Evolutionary conservation across 1,140 invertebrate genomes (phyloP).

Genomic region (Caenorhabditis tropicalis): DNA sequence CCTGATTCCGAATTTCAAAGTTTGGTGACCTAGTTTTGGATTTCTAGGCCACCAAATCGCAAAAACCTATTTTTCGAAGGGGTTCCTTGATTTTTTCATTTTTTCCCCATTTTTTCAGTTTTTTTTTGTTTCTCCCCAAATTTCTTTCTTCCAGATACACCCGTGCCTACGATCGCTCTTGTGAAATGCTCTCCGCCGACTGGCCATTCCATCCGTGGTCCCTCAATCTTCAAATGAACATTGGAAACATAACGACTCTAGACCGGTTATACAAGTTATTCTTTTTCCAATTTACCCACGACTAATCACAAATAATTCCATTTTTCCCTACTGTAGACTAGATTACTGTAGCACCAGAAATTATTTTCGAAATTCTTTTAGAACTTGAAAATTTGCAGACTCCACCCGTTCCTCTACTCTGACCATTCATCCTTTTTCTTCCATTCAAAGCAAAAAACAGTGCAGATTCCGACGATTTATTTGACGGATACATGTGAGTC

Average conservation of each 20-base stretch:
- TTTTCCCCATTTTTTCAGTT: too few species aligned
- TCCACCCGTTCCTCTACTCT: conserved; percentile 45
- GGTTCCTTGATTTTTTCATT: too few species aligned
- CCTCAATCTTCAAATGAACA: conserved; percentile 17
- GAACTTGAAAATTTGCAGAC: too few species aligned
- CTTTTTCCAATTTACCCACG: conserved; percentile 11
- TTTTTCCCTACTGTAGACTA: neutral
- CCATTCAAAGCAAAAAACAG: conserved; percentile 48
- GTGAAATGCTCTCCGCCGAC: conserved; percentile 17
- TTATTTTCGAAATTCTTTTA: neutral
- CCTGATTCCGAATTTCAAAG: too few species aligned
- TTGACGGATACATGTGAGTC: conserved; percentile 51
- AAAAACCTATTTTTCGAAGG: too few species aligned
- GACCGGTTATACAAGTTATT: conserved; percentile 48
- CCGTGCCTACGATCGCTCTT: conserved; percentile 25
- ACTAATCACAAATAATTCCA: neutral
- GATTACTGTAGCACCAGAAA: neutral
- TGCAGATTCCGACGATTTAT: conserved; percentile 47
- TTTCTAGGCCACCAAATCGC: too few species aligned
- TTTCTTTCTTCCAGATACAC: conserved; percentile 32
- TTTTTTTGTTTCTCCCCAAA: neutral
- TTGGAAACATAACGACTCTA: conserved; percentile 27
- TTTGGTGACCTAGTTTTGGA: too few species aligned
- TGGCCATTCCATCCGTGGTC: conserved; percentile 52
- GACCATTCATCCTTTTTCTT: conserved; percentile 52